phyloP scores from a whole-genome alignment of 2,888 invertebrate species.

The Anarsia innoxiella region DNA sequence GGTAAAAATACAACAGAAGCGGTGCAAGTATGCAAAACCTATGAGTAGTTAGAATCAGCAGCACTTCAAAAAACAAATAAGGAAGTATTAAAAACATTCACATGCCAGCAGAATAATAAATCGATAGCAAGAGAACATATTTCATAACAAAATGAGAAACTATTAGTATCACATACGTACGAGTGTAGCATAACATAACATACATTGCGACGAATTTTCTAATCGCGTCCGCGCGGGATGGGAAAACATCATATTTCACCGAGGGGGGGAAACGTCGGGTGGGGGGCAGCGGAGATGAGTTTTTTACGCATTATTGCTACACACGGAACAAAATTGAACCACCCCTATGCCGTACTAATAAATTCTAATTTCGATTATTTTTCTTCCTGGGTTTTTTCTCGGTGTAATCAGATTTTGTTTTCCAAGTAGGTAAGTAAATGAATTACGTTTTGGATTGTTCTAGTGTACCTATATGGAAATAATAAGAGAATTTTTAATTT shows the following conservation, averaged over 20 bases:
- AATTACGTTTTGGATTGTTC: constrained; percentile 5
- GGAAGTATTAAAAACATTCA: no score
- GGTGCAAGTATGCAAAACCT: no score
- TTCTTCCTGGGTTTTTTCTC: constrained; percentile 1
- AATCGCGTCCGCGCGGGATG: constrained; percentile 68
- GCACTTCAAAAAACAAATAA: no score
- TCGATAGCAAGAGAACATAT: no score
- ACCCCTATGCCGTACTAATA: constrained; percentile 55
- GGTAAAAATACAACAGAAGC: no score
- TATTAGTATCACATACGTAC: constrained; percentile 34
- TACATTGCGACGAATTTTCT: constrained; percentile 63
- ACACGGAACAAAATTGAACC: constrained; percentile 58
- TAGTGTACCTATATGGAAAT: no score
- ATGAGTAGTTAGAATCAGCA: no score
- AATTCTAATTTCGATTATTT: constrained; percentile 67
- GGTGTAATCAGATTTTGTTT: constrained; percentile 7
- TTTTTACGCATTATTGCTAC: constrained; percentile 74
- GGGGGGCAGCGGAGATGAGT: constrained; percentile 63
- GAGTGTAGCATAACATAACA: constrained; percentile 22
- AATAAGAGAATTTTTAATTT: no score
- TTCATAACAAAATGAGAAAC: constrained; percentile 47
- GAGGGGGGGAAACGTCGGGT: constrained; percentile 33
- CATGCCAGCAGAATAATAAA: no score
- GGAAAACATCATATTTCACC: constrained; percentile 74
- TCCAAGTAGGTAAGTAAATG: constrained; percentile 2